Evolutionary conservation across 2,797 vertebrate genomes (phyloP), one percentile per base, ranked within the genome.

Genomic region (Sternotherus odoratus): DNA sequence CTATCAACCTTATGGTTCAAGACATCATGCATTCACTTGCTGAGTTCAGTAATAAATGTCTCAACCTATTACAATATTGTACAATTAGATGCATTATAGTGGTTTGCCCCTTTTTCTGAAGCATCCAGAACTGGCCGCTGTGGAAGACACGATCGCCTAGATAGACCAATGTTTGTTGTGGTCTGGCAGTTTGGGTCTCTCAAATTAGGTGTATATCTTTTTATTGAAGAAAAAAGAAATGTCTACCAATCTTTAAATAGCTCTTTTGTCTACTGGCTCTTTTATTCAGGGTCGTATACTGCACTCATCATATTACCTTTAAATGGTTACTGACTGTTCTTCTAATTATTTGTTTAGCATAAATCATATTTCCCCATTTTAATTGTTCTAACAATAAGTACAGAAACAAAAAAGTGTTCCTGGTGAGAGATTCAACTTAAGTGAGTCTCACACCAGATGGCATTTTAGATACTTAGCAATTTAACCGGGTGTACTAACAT

Each of bases 401-500:
- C 0, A 49, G 16, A 83, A 83, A 91, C 5, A 89, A 46, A 11
- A 72, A 82, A 1, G 1, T 30, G 63, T 50, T 84, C 46, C 1
- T 2, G 7, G 50, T 6, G 54, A 16, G 30, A 90, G 53, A 72
- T 84, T 84, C 82, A 88, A 57, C 57, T 80, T 94, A 86, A 89
- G 21, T 28, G 50, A 93, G 33, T 2, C 63, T 86, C 87, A 82
- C 88, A 39, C 43, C 83, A 93, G 86, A 77, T 86, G 50, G 46
- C 49, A 79, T 75, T 94, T 87, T 57, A 85, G 89, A 86, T 46
- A 15, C 84, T 48, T 33, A 81, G 53, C 80, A 88, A 85, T 85
- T 89, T 87, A 91, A 92, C 79, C 69, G 26, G 63, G 15, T 15
- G 12, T 51, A 83, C 28, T 57, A 82, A 51, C 48, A 75, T 2